Base-by-base conservation (phyloP, 2,888 invertebrate genomes). In the Argynnis bischoffii region DNA sequence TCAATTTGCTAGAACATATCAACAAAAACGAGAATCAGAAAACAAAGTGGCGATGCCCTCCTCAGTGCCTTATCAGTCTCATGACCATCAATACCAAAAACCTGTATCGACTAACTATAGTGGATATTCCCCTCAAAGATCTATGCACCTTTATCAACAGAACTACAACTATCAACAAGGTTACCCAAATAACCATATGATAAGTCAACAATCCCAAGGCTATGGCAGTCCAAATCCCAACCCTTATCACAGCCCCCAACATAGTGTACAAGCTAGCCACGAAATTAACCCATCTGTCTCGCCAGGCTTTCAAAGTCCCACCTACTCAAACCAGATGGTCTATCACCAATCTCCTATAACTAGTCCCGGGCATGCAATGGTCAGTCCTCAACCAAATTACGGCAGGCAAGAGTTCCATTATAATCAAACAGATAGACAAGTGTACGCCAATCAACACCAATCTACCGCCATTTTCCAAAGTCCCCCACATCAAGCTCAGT, bases 61-160 rank as follows among this genome's bases (percentile, higher is more conserved):
- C 51, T 76, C 87, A 69, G 85, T 81, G 78, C 85, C 90, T 76
- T 92, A 91, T 72, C 85, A 85, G 5, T 86, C 90, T 53, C 89
- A 92, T 69, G 93, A 93, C 71, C 93, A 93, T 74, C 92, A 91
- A 69, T 93, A 93, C 71, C 93, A 93, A 74, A 93, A 93, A 77
- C 82, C 89, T 4, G 67, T 78, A 26, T 77, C 85, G 18, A 72
- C 79, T 50, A 86, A 81, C 71, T 92, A 85, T 68, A 92, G 89
- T 69, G 89, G 88, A 15, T 91, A 86, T 71, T 88, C 90, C 15
- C 86, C 89, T 31, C 93, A 92, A 76, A 79, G 87, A 69, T 78
- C 87, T 26, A 82, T 89, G 79, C 88, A 86, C 70, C 90, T 89
- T 67, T 92, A 88, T 69, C 91, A 87, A 75, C 90, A 88, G 71